Percentiles rank a stretch among this genome's conserved stretches.
Conservation (phyloP, 2,797 vertebrate species). For the Poecilia gillii region DNA sequence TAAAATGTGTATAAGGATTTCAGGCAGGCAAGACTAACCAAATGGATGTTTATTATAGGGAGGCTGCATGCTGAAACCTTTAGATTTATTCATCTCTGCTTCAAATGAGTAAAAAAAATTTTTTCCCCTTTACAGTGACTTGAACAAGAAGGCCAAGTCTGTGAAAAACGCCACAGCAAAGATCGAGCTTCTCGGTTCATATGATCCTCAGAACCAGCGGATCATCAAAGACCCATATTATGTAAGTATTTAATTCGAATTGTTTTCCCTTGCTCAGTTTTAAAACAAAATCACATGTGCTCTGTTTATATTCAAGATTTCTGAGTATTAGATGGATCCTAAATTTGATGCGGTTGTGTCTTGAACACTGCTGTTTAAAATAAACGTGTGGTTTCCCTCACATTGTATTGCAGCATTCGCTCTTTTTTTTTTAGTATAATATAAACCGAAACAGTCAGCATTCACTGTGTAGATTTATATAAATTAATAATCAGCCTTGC, state of each 20-base stretch:
- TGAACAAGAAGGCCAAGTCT: constrained; percentile 87
- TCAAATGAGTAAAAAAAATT: constrained; percentile 20
- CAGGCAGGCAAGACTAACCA: not conserved
- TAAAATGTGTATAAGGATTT: not conserved
- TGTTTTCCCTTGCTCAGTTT: not conserved
- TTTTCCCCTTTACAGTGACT: constrained; percentile 81
- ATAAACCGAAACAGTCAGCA: not conserved
- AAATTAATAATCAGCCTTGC: not conserved
- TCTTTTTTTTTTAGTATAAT: not conserved
- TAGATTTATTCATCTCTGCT: not conserved
- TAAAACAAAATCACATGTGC: not conserved
- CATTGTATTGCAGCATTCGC: not conserved
- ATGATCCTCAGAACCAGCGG: constrained; percentile 91
- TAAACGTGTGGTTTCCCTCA: not conserved
- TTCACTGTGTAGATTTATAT: not conserved
- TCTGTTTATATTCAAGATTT: not conserved
- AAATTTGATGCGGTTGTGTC: not conserved
- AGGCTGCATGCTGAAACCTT: constrained; percentile 7
- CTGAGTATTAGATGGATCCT: not conserved
- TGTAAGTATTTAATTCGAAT: constrained; percentile 82
- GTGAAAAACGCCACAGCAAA: constrained; percentile 87
- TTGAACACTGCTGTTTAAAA: too few species aligned
- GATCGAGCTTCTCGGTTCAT: constrained; percentile 94
- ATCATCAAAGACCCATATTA: constrained; percentile 97
- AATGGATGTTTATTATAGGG: not conserved